Base-by-base conservation (phyloP, 2,888 invertebrate genomes). In the Torymus aiolomorphi region DNA sequence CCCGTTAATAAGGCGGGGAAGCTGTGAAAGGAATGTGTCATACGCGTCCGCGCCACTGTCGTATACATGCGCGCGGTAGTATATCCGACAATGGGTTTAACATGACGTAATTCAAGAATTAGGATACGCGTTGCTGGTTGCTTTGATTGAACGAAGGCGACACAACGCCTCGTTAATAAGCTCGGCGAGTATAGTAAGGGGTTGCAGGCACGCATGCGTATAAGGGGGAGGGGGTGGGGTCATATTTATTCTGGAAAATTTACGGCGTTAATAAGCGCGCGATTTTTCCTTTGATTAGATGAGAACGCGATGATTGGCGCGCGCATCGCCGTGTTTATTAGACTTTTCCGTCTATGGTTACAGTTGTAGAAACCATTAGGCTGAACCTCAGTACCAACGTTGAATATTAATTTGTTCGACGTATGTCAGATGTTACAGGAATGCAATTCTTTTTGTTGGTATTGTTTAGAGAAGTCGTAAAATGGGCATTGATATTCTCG, bases 81-180 rank as follows among this genome's bases (percentile, higher is more conserved):
- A 18, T 52, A 5, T 12, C 61, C 54, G 57, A 51, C 59, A 71
- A 24, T 74, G 52, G 62, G 52, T 75, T 71, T 75, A 66, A 66
- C 65, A 65, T 57, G 75, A 63, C 71, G 67, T 80, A 76, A 80
- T 72, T 80, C 61, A 72, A 65, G 76, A 76, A 80, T 80, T 76
- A 65, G 66, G 61, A 62, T 76, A 66, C 72, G 62, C 61, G 51
- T 59, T 63, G 66, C 63, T 65, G 69, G 59, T 20, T 52, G 70
- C 24, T 70, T 67, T 56, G 69, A 62, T 69, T 49, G 66, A 14
- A 67, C 57, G 62, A 31, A 67, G 13, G 18, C 13, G 8, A 49
- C 18, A 14, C 18, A 12, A 24, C 16, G 24, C 51, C 66, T 24
- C 24, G 31, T 61, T 49, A 42, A n/a, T 61, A 73, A 71, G 51